Base-by-base conservation (phyloP, 2,888 invertebrate genomes). In the Nephrotoma appendiculata region DNA sequence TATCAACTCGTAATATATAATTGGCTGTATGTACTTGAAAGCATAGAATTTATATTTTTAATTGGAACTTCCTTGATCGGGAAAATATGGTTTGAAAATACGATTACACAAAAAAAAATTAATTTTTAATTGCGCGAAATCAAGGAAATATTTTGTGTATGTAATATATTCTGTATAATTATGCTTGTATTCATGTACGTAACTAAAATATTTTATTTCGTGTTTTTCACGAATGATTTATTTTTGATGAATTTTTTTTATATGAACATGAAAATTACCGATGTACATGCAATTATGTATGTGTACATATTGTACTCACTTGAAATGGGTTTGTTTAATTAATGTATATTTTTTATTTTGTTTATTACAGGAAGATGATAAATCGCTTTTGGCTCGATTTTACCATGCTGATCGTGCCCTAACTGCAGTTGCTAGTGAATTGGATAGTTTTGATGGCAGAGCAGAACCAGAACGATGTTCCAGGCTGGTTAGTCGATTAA, bases 371-470 rank as follows among this genome's bases (percentile, higher is more conserved):
- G 96, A 95, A 92, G 97, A 97, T 92, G 98, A 99, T 93, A 96
- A 95, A 90, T 98, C 98, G 86, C 93, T 98, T 88, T 93, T 99
- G 91, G 98, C 98, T 86, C 97, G 98, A 92, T 99, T 99, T 92
- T 99, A 98, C 93, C 98, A 97, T 92, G 99, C 99, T 44, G 99
- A 99, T 92, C 98, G 99, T 90, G 97, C 98, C 45, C 93, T 99
- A 89, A 98, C 98, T 91, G 94, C 96, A 89, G 97, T 99, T 87
- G 98, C 99, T 86, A 96, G 97, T 88, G 99, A 99, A 92, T 92
- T 99, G 92, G 99, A 99, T 92, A 98, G 98, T 89, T 99, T 99
- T 92, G 99, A 99, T 92, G 99, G 99, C n/a, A 94, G 99, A 85
- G 98, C 99, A 90, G 99, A 99, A 91, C 99, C 99, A 0, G 98